phyloP scores from a whole-genome alignment of 2,113 vertebrate species.

The Callaeas wilsoni region DNA sequence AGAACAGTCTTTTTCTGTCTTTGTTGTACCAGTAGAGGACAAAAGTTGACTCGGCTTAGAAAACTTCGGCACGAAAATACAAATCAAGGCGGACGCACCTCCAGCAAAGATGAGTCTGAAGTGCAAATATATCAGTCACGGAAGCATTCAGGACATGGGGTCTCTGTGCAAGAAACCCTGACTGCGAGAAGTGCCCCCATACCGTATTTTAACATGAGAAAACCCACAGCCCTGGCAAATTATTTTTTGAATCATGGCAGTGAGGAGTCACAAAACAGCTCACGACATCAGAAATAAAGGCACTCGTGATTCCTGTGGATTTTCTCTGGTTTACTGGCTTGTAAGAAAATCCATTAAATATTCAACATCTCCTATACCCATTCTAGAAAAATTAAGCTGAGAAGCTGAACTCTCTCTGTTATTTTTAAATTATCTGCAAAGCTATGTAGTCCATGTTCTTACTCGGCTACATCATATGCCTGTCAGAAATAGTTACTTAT shows the following conservation, averaged over 20 bases:
- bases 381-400: not conserved
- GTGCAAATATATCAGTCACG: too few relatives aligned
- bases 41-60: not conserved
- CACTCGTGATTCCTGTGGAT: not conserved
- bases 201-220: not conserved
- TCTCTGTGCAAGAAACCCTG: not conserved
- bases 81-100: accelerated
- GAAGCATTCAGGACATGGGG: accelerated
- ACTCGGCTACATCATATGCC: not conserved
- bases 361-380: not conserved
- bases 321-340: not conserved
- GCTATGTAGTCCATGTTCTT: not conserved
- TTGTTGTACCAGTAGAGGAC: not conserved
- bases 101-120: not conserved
- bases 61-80: not conserved
- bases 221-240: not conserved
- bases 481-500: not conserved
- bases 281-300: not conserved
- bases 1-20: accelerated
- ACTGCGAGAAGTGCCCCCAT: accelerated
- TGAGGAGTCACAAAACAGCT: not conserved
- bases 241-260: not conserved
- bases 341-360: not conserved
- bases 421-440: not conserved
- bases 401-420: not conserved